Base-by-base conservation (phyloP, 1,140 invertebrate species). In the Conus ventricosus region DNA sequence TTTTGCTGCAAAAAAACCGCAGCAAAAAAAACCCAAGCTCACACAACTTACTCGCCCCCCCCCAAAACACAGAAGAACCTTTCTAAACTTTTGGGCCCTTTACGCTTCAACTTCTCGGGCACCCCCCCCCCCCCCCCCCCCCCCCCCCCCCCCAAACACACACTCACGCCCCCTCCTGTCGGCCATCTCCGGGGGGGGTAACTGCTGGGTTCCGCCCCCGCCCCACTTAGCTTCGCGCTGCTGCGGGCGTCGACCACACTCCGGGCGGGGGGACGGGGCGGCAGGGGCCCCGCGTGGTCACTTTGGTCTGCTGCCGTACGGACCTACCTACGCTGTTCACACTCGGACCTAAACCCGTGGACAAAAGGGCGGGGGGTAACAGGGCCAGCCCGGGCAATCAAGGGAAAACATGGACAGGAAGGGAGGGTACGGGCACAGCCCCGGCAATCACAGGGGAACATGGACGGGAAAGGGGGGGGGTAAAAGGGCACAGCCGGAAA, bases 201-300 rank as follows among this genome's bases (percentile, higher is more conserved):
- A 96, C 90, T 95, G 96, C 92, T 97, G 97, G 92, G 90, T 96
- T 97, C 90, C 96, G 96, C 23, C 96, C 96, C 75, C 97, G n/a
- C 96, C 97, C 98, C 98, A 98, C 94, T 97, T 97, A 98, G 95
- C 93, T 97, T 98, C 83, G 98, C 96, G 94, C 96, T 97, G 95
- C 98, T 98, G 95, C 97, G 97, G 3, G 96, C 97, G 96, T 95
- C 76, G 96, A 96, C 10, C 96, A 94, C 97, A 97, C 91, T 97
- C 97, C 20, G 98, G 95, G 76, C 94, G 94, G 1, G 98, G 97
- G 98, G 97, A 5, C 96, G 90, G 1, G 98, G 98, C 0, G 98
- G 97, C 17, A 97, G 96, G 20, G 97, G 96, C 39, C 97, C 63
- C 97, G 95, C 1, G 98, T 98, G 20, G 96, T 95, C 27, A 97